Evolutionary conservation across 2,797 vertebrate genomes (phyloP).

Genomic region (Sphenodon punctatus): DNA sequence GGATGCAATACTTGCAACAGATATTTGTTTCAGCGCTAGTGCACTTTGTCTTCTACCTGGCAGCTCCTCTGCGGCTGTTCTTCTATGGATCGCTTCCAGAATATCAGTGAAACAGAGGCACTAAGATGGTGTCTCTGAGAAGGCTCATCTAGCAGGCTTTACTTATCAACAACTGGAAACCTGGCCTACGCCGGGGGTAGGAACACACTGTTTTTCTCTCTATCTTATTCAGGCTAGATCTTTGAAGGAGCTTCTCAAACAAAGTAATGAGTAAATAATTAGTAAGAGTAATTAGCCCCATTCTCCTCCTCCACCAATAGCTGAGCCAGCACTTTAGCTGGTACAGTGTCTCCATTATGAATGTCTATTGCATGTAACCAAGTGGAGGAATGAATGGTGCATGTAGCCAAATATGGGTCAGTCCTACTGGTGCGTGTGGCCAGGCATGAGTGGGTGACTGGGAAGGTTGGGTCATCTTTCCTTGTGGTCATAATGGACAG

Average conservation of each 20-base stretch:
- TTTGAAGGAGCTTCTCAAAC: neutral
- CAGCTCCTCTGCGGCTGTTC: neutral
- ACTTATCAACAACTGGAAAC: rapidly evolving
- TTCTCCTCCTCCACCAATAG: neutral
- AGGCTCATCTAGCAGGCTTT: rapidly evolving
- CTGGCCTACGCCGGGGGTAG: rapidly evolving
- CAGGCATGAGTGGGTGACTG: rapidly evolving
- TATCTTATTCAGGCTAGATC: neutral
- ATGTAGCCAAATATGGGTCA: neutral
- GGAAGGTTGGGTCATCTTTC: neutral
- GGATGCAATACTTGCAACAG: too few species aligned
- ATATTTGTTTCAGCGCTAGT: too few species aligned
- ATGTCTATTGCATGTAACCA: too few species aligned
- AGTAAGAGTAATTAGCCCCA: rapidly evolving
- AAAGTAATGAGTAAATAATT: rapidly evolving
- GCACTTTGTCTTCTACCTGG: too few species aligned
- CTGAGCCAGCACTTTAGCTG: neutral
- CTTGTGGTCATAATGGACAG: neutral
- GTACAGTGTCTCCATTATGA: neutral
- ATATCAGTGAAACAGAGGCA: rapidly evolving
- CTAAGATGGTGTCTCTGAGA: rapidly evolving
- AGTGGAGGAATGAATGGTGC: too few species aligned
- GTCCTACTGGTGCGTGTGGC: rapidly evolving
- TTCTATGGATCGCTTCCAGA: neutral
- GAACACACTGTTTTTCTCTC: neutral